phyloP scores from a whole-genome alignment of 1,140 invertebrate species.

The Sitobion miscanthi region DNA sequence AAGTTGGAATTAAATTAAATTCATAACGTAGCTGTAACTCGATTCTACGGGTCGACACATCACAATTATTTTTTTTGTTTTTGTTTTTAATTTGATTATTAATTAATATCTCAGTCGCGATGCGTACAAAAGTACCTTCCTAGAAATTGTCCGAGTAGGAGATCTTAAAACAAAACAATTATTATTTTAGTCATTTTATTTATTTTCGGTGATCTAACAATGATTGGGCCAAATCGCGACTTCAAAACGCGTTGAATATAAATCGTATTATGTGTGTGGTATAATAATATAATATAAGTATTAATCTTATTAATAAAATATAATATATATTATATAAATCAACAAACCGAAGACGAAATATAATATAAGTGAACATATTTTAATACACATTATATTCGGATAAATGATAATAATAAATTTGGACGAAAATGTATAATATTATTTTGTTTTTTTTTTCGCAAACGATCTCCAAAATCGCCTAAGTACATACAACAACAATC shows the following conservation, averaged over 20 bases:
- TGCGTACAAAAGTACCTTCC: background rate
- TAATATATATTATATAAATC: background rate
- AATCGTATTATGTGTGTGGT: background rate
- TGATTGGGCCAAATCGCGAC: background rate
- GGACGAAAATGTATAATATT: background rate
- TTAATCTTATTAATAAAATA: background rate
- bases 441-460: background rate
- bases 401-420: no score
- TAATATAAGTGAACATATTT: no score
- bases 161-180: background rate
- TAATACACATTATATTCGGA: no score
- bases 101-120: background rate
- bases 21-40: background rate
- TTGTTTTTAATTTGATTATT: background rate
- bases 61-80: background rate
- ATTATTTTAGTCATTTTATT: background rate
- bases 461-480: background rate
- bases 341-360: no score
- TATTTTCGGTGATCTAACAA: background rate
- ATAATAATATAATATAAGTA: background rate
- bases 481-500: background rate
- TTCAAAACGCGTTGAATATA: background rate
- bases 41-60: background rate
- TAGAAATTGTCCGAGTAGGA: background rate
- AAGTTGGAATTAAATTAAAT: background rate